phyloP scores from a whole-genome alignment of 2,888 invertebrate genomes.

The Cheilosia soror region DNA sequence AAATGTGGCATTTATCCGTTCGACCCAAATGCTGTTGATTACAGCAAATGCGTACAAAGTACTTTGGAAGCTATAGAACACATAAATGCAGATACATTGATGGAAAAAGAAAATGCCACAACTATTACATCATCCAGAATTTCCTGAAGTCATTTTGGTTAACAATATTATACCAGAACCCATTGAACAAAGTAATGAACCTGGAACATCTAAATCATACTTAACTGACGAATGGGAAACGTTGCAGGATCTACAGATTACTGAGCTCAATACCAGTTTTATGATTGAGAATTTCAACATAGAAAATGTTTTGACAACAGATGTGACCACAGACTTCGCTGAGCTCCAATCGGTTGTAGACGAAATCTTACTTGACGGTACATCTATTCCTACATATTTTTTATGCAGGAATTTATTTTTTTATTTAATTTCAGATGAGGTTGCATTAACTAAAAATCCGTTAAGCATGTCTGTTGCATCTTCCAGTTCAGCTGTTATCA shows the following conservation, averaged over 20 bases:
- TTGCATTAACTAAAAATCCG: too few species aligned
- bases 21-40: conserved; percentile 23
- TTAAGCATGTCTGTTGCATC: too few species aligned
- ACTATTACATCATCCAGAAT: not conserved
- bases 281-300: not conserved
- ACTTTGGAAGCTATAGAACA: conserved; percentile 24
- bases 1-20: conserved; percentile 25
- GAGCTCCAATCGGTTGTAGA: not conserved
- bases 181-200: too few species aligned
- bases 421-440: too few species aligned
- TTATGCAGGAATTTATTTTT: too few species aligned
- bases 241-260: not conserved
- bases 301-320: not conserved
- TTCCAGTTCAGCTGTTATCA: too few species aligned
- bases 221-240: not conserved
- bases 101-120: not conserved
- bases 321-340: not conserved
- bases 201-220: not conserved
- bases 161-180: too few species aligned
- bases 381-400: too few species aligned
- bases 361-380: too few species aligned
- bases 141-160: too few species aligned
- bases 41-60: conserved; percentile 31
- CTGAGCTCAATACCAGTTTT: conserved; percentile 3
- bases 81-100: not conserved